These are phyloP conservation scores for Pseudolaguvia tuberculata DNA, from an alignment of 2,113 vertebrate species.

Conservation along the genomic window DNA sequence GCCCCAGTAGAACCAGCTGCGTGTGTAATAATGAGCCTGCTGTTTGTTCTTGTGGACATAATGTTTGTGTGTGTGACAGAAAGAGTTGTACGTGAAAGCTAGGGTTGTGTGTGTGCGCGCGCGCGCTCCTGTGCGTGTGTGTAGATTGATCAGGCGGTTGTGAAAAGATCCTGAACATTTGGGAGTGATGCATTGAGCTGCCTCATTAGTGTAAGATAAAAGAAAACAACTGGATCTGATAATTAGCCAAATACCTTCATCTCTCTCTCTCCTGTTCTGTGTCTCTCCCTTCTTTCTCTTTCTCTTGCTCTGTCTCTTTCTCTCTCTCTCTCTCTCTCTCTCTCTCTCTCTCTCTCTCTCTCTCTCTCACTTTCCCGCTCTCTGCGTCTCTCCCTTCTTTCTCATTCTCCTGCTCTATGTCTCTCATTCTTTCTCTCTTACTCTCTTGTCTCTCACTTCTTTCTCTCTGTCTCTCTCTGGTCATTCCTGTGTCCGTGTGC, in stretches of 20 bases:
- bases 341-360: background rate
- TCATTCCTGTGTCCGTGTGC: background rate
- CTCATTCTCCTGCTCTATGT: too few species aligned
- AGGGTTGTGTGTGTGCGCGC: background rate
- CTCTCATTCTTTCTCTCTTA: too few species aligned
- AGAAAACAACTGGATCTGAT: background rate
- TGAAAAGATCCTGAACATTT: background rate
- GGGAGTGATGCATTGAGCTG: background rate
- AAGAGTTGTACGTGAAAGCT: background rate
- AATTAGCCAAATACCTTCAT: background rate
- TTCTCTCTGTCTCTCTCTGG: too few species aligned
- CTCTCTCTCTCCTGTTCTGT: background rate
- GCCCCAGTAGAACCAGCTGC: conserved; percentile 7
- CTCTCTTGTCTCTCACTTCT: too few species aligned
- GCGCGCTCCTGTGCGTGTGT: background rate
- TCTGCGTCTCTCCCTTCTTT: background rate
- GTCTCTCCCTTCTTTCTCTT: background rate
- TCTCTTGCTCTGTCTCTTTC: background rate
- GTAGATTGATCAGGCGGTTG: conserved; percentile 27
- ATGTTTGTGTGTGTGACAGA: conserved; percentile 7
- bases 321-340: background rate
- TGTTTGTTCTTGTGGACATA: conserved; percentile 2
- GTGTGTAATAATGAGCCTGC: conserved; percentile 2
- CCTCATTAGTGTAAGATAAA: conserved; percentile 11
- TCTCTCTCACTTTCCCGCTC: background rate